Evolutionary conservation across 2,888 invertebrate species (phyloP).

Genomic region (Luperina nickerlii): DNA sequence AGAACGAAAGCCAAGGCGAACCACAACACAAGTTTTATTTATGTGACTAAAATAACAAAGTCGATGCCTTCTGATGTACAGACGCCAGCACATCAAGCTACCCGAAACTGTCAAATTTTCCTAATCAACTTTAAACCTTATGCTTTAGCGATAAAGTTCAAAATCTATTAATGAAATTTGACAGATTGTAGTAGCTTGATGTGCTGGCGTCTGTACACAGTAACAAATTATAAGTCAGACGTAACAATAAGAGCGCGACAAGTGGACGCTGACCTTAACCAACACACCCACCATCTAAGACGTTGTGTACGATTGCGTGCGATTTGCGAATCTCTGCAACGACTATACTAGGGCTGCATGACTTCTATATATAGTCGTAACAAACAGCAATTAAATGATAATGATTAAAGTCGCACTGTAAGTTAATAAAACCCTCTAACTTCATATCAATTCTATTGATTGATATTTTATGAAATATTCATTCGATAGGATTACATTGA

Average conservation of each 20-base stretch:
- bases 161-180: too few species aligned
- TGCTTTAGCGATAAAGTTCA: too few species aligned
- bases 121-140: too few species aligned
- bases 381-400: not conserved
- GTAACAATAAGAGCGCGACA: conserved; percentile 59
- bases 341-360: conserved; percentile 43
- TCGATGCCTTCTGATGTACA: not conserved
- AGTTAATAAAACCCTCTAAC: not conserved
- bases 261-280: conserved; percentile 61
- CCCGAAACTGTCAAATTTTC: too few species aligned
- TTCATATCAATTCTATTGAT: too few species aligned
- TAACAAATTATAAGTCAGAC: conserved; percentile 27
- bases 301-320: conserved; percentile 20
- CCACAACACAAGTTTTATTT: conserved; percentile 2
- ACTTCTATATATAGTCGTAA: not conserved
- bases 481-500: too few species aligned
- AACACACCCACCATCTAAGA: conserved; percentile 46
- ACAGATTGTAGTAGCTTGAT: too few species aligned
- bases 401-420: too few species aligned
- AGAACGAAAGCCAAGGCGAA: not conserved
- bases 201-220: not conserved
- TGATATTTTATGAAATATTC: too few species aligned
- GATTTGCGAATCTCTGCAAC: conserved; percentile 50
- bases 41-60: conserved; percentile 12
- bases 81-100: too few species aligned